phyloP scores from a whole-genome alignment of 1,140 invertebrate species.

The Asobara japonica region DNA sequence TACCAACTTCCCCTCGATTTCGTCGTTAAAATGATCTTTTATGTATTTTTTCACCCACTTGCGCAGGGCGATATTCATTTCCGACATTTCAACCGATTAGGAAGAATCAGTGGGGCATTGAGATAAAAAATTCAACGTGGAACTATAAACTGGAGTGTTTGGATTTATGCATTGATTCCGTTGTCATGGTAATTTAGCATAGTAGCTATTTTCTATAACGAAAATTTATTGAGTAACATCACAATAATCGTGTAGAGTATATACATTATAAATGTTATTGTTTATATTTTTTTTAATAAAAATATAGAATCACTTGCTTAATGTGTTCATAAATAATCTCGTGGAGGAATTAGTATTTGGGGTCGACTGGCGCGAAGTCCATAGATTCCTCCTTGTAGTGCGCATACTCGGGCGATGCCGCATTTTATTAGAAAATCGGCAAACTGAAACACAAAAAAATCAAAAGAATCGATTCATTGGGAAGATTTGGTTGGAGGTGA shows the following conservation, averaged over 20 bases:
- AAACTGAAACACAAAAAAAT: constrained; percentile 70
- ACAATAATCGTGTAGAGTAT: neutral
- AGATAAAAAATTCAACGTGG: neutral
- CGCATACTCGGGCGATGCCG: constrained; percentile 73
- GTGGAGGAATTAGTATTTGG: constrained; percentile 66
- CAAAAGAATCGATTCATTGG: neutral
- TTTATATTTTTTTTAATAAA: neutral
- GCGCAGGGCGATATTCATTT: constrained; percentile 45
- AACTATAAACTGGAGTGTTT: neutral
- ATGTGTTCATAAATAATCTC: constrained; percentile 34
- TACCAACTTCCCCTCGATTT: constrained; percentile 48
- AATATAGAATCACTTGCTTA: neutral
- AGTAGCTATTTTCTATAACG: neutral
- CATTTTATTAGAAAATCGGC: constrained; percentile 77
- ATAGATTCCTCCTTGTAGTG: constrained; percentile 78
- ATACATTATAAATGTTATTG: neutral
- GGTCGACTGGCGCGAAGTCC: constrained; percentile 73
- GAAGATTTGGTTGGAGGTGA: too few species aligned
- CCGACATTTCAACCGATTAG: constrained; percentile 25
- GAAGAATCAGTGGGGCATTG: neutral
- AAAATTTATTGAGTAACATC: neutral
- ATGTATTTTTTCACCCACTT: constrained; percentile 56
- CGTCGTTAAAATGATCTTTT: constrained; percentile 52
- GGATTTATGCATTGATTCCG: constrained; percentile 23
- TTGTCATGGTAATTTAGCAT: constrained; percentile 41